A percentile compares a stretch with the other conserved stretches of the same genome.
phyloP scores from a whole-genome alignment of 2,888 invertebrate species.

The Aquatica leii region DNA sequence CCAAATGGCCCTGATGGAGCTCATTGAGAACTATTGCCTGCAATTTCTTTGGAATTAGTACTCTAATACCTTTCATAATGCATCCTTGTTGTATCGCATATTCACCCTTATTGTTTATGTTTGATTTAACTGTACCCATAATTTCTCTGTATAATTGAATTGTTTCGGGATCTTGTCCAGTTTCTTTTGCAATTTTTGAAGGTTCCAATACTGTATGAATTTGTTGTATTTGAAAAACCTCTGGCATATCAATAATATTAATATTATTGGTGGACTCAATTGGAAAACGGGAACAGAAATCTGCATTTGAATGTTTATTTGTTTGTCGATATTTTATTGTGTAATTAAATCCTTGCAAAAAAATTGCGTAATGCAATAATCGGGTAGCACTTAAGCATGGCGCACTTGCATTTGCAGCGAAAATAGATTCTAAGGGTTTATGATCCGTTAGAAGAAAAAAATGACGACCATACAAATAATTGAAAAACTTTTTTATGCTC shows the following conservation, averaged over 20 bases:
- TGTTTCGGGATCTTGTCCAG: neutral
- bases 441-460: too few species aligned
- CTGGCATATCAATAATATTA: neutral
- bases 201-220: neutral
- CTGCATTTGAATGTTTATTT: neutral
- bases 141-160: neutral
- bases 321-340: neutral
- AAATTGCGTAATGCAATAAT: neutral
- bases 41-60: too few species aligned
- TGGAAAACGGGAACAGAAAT: constrained; percentile 1
- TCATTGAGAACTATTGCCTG: too few species aligned
- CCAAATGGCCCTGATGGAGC: too few species aligned
- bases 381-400: neutral
- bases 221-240: neutral
- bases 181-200: neutral
- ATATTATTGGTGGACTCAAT: neutral
- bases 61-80: too few species aligned
- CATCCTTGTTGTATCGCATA: neutral
- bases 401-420: neutral
- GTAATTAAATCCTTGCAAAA: constrained; percentile 1
- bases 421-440: constrained; percentile 23
- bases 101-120: neutral
- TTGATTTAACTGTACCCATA: neutral
- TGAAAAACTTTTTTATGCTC: constrained; percentile 21
- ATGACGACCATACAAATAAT: constrained; percentile 25